These are phyloP conservation scores for Drosophila paracracens DNA, from an alignment of 2,888 invertebrate genomes.

Conservation along the genomic window DNA sequence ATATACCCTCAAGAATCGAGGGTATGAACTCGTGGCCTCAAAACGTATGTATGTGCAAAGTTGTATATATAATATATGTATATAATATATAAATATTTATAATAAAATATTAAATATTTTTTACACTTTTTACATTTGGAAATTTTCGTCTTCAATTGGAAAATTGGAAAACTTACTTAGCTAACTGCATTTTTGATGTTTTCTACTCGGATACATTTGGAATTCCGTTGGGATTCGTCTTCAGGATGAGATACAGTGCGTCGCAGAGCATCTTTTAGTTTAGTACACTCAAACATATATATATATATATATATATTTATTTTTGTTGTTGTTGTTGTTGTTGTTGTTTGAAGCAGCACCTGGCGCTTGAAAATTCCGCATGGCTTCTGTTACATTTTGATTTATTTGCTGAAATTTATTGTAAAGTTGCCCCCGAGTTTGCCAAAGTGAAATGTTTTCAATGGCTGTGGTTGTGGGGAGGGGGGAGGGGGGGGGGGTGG, in stretches of 20 bases:
- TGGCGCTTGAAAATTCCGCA: constrained; percentile 72
- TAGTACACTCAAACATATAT: background rate
- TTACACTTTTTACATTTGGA: background rate
- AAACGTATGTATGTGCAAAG: background rate
- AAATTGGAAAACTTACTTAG: background rate
- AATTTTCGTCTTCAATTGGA: background rate
- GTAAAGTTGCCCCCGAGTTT: constrained; percentile 63
- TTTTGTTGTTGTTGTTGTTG: background rate
- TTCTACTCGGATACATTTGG: background rate
- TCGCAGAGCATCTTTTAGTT: constrained; percentile 14
- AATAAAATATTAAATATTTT: no score
- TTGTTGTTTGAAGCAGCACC: constrained; percentile 51
- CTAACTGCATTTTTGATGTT: background rate
- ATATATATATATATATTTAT: background rate
- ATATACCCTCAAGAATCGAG: background rate
- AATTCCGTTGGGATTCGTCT: background rate
- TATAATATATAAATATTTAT: background rate
- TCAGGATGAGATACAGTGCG: background rate
- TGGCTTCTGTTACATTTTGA: constrained; percentile 78
- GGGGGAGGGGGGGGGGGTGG: background rate
- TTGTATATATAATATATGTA: background rate
- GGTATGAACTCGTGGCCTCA: background rate
- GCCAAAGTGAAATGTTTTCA: constrained; percentile 51
- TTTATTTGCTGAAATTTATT: constrained; percentile 79
- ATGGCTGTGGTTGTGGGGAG: constrained; percentile 11